These are phyloP conservation scores for Heterocephalus glaber DNA, from an alignment of 2,113 vertebrate genomes.

Conservation along the genomic window DNA sequence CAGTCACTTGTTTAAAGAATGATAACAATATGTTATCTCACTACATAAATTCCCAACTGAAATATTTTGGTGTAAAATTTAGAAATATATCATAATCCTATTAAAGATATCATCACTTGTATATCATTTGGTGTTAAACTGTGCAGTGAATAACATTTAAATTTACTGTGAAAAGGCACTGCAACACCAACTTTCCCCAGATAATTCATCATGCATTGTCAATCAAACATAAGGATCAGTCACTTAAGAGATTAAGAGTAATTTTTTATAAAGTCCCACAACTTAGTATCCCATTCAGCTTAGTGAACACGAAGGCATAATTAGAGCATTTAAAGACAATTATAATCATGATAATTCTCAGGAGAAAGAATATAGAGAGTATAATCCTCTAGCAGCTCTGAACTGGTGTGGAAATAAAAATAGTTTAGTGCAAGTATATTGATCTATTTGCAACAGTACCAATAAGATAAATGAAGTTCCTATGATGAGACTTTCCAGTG, in stretches of 20 bases:
- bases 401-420: not conserved
- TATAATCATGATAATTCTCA: not conserved
- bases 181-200: not conserved
- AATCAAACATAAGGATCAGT: not conserved
- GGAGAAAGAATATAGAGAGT: not conserved
- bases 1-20: not conserved
- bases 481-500: not conserved
- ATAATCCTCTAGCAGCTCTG: not conserved
- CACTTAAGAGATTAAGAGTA: not conserved
- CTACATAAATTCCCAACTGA: not conserved
- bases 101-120: not conserved
- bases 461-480: not conserved
- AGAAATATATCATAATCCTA: not conserved
- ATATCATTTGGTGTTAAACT: not conserved
- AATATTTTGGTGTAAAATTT: not conserved
- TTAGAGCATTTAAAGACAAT: not conserved
- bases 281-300: not conserved
- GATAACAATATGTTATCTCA: not conserved
- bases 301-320: not conserved
- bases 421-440: not conserved
- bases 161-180: not conserved
- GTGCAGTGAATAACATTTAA: not conserved
- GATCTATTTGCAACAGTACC: not conserved
- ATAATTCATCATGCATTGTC: not conserved
- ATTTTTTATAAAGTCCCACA: not conserved